Base-by-base conservation (phyloP, 2,113 vertebrate genomes). In the Spheniscus mendiculus region DNA sequence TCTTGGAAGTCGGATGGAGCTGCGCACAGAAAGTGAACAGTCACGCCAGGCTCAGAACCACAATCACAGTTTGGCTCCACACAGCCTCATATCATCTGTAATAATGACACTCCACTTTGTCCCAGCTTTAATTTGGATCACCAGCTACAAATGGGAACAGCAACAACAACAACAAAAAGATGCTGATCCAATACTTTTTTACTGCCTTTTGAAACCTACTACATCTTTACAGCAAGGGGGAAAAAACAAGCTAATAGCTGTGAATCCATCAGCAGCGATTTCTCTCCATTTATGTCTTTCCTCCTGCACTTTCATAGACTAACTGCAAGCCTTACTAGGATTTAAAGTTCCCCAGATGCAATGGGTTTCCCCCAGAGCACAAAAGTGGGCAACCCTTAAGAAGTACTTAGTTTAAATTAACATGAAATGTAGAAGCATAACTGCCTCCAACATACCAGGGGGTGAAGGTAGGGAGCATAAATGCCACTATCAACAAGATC, bases 381-480 rank as follows among this genome's bases (percentile, higher is more conserved):
- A 29, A 12, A 87, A 69, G 19, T 26, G 17, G 42, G 17, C 52
- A 90, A 47, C 23, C 5, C 10, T 87, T 56, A 67, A 83, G 49
- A 82, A 56, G 15, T 59, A 63, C 67, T 86, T 84, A 12, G 8
- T 67, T 74, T 85, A 63, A 91, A 69, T 83, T 42, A 80, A 6
- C 6, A 26, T 47, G 29, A 89, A 91, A 87, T 8, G 30, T 21
- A 30, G 56, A 85, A 61, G 18, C n/a, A 4, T 26, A 89, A 79
- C 15, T 80, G 30, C 23, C 49, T 71, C 8, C 5, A 84, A 38
- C 7, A 40, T 16, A 50, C 0, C 0, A 3, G 5, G 25, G 4
- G 5, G 12, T 63, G 38, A 90, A 73, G 36, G 18, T 12, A 38
- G 21, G 49, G 53, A 63, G 26, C 5, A 76, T 88, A 74, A 77